A percentile compares a stretch with the other conserved stretches of the same genome.
phyloP scores from a whole-genome alignment of 2,113 vertebrate species.

The Anarrhichthys ocellatus region DNA sequence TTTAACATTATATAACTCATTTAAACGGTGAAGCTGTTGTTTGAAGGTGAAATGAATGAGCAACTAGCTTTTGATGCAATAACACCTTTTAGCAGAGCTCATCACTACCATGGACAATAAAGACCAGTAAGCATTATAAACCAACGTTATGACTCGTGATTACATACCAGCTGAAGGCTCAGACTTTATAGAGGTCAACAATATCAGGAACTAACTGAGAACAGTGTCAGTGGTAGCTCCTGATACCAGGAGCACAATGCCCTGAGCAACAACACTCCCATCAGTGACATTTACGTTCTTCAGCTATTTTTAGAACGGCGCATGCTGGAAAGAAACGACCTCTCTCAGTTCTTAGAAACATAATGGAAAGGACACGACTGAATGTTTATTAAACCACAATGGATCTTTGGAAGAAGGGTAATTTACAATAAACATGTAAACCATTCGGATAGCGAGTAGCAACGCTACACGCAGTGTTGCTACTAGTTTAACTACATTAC shows the following conservation, averaged over 20 bases:
- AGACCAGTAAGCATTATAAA: background rate
- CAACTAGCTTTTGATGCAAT: background rate
- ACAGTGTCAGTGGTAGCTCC: background rate
- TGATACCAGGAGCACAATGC: background rate
- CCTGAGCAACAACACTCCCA: conserved; percentile 1
- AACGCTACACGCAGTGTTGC: background rate
- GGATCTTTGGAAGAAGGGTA: too few relatives aligned
- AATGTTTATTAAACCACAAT: background rate
- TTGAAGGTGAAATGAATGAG: conserved; percentile 7
- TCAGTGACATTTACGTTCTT: conserved; percentile 10
- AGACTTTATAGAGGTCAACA: background rate
- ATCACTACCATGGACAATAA: conserved; percentile 4
- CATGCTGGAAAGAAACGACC: conserved; percentile 18
- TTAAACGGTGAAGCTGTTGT: background rate
- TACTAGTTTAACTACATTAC: background rate
- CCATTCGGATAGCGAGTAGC: background rate
- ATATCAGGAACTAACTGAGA: background rate
- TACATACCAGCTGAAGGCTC: background rate
- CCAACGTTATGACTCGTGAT: conserved; percentile 3
- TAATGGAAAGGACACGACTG: background rate
- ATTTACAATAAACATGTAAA: too few relatives aligned
- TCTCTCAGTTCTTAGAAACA: background rate
- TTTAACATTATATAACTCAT: background rate
- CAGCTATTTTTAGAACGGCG: conserved; percentile 28
- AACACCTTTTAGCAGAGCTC: conserved; percentile 7